Evolutionary conservation across 1,140 invertebrate species (phyloP).

Genomic region (Daktulosphaira vitifoliae): DNA sequence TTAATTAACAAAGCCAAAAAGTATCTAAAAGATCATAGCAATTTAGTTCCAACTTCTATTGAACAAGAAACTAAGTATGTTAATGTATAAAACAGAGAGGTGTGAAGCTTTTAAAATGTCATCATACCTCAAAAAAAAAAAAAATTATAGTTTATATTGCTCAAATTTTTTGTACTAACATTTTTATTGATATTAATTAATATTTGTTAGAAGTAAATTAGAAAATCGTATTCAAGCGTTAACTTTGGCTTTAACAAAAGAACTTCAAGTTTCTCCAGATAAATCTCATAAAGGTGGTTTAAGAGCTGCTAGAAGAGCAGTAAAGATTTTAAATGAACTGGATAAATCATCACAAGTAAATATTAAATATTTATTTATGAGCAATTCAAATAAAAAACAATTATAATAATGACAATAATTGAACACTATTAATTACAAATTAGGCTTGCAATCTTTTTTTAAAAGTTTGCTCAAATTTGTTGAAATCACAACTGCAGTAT

Average conservation of each 20-base stretch:
- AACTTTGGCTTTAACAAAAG: constrained; percentile 76
- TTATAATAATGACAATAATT: no score
- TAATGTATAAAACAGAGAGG: neutral
- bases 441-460: constrained; percentile 78
- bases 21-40: constrained; percentile 42
- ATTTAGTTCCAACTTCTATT: constrained; percentile 24
- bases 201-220: constrained; percentile 50
- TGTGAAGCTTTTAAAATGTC: neutral
- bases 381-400: no score
- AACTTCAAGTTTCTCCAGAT: constrained; percentile 76
- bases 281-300: constrained; percentile 89
- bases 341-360: constrained; percentile 60
- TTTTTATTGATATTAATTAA: no score
- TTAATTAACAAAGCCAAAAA: constrained; percentile 67
- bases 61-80: constrained; percentile 35
- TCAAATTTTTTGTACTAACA: no score
- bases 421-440: constrained; percentile 35
- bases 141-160: no score
- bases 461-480: constrained; percentile 69
- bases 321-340: constrained; percentile 76
- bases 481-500: constrained; percentile 73
- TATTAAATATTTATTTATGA: neutral
- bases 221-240: constrained; percentile 67
- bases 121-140: no score
- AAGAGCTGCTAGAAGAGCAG: constrained; percentile 71